Percentiles rank a stretch among this genome's conserved stretches.
Conservation (phyloP, 2,888 invertebrate genomes). For the Baronia brevicornis region DNA sequence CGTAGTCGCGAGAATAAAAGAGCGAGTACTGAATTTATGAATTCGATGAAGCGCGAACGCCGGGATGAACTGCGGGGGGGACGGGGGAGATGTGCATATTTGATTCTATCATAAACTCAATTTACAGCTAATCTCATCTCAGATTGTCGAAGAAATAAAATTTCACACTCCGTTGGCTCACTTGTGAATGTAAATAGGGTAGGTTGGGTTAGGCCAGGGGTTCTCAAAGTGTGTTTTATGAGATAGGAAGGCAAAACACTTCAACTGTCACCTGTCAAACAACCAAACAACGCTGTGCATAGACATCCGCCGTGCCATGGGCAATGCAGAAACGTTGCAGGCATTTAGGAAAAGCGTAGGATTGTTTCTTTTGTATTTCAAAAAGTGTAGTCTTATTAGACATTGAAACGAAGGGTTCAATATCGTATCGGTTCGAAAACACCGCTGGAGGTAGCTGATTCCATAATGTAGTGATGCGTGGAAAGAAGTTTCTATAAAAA, state of each 20-base stretch:
- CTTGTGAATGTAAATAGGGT: constrained; percentile 61
- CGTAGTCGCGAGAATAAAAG: constrained; percentile 46
- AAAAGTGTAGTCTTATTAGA: no score
- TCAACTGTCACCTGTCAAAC: constrained; percentile 15
- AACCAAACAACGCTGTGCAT: constrained; percentile 17
- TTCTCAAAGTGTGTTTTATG: no score
- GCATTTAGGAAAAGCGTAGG: no score
- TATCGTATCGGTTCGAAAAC: no score
- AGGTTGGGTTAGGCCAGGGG: constrained; percentile 24
- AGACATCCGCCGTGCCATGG: no score
- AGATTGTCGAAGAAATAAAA: constrained; percentile 75
- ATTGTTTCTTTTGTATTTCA: no score
- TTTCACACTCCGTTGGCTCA: constrained; percentile 63
- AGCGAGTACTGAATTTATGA: constrained; percentile 47
- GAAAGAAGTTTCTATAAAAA: no score
- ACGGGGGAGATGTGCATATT: constrained; percentile 56
- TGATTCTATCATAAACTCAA: constrained; percentile 71
- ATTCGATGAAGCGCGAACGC: constrained; percentile 52
- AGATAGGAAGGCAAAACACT: no score
- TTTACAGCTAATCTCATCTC: constrained; percentile 73
- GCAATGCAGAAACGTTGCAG: no score
- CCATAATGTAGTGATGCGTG: no score
- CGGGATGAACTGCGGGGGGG: constrained; percentile 14
- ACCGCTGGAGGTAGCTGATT: no score
- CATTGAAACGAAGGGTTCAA: no score